Percentiles rank a stretch among this genome's conserved stretches.
These are phyloP conservation scores for Kryptopterus vitreolus DNA, from an alignment of 2,797 vertebrate species.

Conservation along the genomic window DNA sequence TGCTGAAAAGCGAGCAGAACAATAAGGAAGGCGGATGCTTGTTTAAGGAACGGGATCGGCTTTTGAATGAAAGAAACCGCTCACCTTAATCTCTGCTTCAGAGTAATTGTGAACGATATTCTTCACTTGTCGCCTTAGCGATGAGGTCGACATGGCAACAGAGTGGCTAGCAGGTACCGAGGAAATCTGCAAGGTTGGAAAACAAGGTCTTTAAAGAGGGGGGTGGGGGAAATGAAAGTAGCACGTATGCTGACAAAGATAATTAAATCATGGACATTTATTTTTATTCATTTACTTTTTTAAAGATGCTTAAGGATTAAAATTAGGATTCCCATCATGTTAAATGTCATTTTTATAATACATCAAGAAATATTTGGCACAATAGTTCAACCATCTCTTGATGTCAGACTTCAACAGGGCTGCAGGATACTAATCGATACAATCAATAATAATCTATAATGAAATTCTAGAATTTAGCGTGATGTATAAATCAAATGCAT, in stretches of 20 bases:
- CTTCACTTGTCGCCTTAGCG: slow-evolving; percentile 91
- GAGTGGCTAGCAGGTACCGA: slow-evolving; percentile 69
- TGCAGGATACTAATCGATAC: too few relatives aligned
- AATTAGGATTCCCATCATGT: neutral
- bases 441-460: too few relatives aligned
- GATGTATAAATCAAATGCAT: too few relatives aligned
- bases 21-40: neutral
- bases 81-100: slow-evolving; percentile 93
- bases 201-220: slow-evolving; percentile 54
- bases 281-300: too few relatives aligned
- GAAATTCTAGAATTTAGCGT: too few relatives aligned
- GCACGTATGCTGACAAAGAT: neutral
- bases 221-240: slow-evolving; percentile 34
- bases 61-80: slow-evolving; percentile 33
- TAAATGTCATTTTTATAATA: neutral
- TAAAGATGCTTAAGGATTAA: too few relatives aligned
- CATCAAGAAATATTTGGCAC: neutral
- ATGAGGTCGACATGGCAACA: slow-evolving; percentile 92
- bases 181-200: slow-evolving; percentile 66
- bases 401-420: too few relatives aligned
- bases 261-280: neutral
- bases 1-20: too few relatives aligned
- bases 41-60: neutral
- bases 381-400: neutral
- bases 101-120: slow-evolving; percentile 97